Evolutionary conservation across 2,113 vertebrate genomes (phyloP), one percentile per base, ranked within the genome.

Genomic region (Neoarius graeffei): DNA sequence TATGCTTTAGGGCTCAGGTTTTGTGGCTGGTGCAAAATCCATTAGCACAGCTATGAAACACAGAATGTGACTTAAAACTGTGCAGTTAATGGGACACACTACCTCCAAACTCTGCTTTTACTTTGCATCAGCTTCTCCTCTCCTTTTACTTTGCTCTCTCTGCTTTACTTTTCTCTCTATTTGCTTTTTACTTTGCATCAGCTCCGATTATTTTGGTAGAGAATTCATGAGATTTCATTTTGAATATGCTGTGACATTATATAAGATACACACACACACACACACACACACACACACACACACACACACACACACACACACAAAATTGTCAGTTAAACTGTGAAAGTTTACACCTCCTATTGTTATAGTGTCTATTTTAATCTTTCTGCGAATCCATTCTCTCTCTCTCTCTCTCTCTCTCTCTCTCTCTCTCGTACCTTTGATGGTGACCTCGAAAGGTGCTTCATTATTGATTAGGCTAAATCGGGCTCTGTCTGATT

Each of bases 381-480:
- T 85, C 69, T 85, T 54, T 85, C 54, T 60, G 19, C 30, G 60
- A 81, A 60, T 81, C 25, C 15, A 30, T 76, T n/a, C n/a, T n/a
- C n/a, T n/a, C n/a, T n/a, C 54, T 57, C 19, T 1, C 17, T 7
- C 81, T 50, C 10, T 25, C 35, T 15, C 66, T 73, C 48, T 73
- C 52, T 73, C 17, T 25, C 48, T 9, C 48, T 5, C 17, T 10
- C 84, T 74, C 54, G 11, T 82, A 30, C 67, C 69, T 83, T 27
- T 74, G 15, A n/a, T 50, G 13, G 2, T 87, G 86, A 77, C 81
- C 86, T 52, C 86, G 19, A 66, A 88, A 88, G 57, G 59, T 88
- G 59, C 59, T 84, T 66, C 30, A 88, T 57, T 84, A 88, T 88
- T 88, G 86, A 88, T 84, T 54, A 77, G 81, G 48, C 57, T 66